Evolutionary conservation across 1,140 invertebrate species (phyloP).

Genomic region (Lepidurus couesii): DNA sequence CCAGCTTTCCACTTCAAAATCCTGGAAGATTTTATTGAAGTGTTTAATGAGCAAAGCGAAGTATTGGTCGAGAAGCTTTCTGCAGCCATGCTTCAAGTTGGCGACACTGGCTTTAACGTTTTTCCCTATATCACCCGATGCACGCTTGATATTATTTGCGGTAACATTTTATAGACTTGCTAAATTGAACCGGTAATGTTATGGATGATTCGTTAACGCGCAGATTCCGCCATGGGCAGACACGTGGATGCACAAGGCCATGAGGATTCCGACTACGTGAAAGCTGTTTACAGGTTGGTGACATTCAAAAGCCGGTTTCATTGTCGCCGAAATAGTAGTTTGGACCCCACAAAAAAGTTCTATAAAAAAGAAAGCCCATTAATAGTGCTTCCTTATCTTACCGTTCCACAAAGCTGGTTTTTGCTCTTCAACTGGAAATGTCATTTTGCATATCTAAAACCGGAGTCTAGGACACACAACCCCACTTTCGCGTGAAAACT

Average conservation of each 20-base stretch:
- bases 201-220: conserved; percentile 40
- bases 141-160: conserved; percentile 82
- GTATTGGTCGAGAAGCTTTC: conserved; percentile 60
- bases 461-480: no score
- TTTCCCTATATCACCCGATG: conserved; percentile 68
- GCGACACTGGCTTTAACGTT: conserved; percentile 65
- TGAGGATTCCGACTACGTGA: conserved; percentile 65
- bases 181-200: conserved; percentile 52
- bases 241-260: conserved; percentile 62
- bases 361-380: no score
- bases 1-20: conserved; percentile 88
- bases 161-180: conserved; percentile 51
- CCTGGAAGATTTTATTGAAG: conserved; percentile 72
- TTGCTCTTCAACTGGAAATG: no score
- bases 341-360: conserved; percentile 21
- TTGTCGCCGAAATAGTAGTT: conserved; percentile 41
- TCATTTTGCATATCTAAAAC: no score
- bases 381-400: no score
- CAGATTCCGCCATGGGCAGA: conserved; percentile 79
- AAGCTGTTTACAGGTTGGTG: conserved; percentile 60
- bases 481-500: no score
- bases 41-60: conserved; percentile 70
- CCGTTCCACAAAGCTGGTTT: no score
- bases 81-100: conserved; percentile 44
- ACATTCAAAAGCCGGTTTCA: conserved; percentile 27